Percentiles rank a stretch among this genome's conserved stretches.
Evolutionary conservation across 2,888 invertebrate species (phyloP).

Genomic region (Callyntrura sp.): DNA sequence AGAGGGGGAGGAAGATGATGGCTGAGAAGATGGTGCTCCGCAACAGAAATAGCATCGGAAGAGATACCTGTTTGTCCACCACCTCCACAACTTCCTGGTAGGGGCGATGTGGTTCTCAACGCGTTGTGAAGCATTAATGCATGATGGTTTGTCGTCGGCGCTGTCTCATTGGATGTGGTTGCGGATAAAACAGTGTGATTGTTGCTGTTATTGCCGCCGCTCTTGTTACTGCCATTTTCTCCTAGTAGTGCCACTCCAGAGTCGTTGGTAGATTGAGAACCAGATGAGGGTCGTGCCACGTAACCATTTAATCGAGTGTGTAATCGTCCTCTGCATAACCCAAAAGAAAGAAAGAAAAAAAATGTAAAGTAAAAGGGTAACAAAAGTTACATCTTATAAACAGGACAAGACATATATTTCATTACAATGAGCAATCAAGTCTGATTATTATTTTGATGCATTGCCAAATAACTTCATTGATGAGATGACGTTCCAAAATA

Average conservation of each 20-base stretch:
- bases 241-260: slow-evolving; percentile 84
- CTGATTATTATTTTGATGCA: slow-evolving; percentile 41
- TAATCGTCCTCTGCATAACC: slow-evolving; percentile 71
- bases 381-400: background rate
- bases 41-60: slow-evolving; percentile 59
- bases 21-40: slow-evolving; percentile 75
- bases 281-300: slow-evolving; percentile 83
- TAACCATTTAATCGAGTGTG: slow-evolving; percentile 75
- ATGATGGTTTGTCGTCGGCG: background rate
- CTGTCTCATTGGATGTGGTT: slow-evolving; percentile 64
- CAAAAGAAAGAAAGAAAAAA: slow-evolving; percentile 47
- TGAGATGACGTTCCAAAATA: slow-evolving; percentile 15
- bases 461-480: slow-evolving; percentile 65
- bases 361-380: background rate
- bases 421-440: slow-evolving; percentile 26
- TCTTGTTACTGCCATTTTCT: slow-evolving; percentile 81
- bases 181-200: slow-evolving; percentile 65
- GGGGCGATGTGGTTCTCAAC: slow-evolving; percentile 17
- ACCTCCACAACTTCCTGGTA: background rate
- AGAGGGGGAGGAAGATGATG: slow-evolving; percentile 70
- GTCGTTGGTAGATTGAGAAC: slow-evolving; percentile 84
- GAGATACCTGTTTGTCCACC: background rate
- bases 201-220: slow-evolving; percentile 24
- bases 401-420: background rate
- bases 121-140: no score